Evolutionary conservation across 2,113 vertebrate species (phyloP).

Genomic region (Ciconia boyciana): DNA sequence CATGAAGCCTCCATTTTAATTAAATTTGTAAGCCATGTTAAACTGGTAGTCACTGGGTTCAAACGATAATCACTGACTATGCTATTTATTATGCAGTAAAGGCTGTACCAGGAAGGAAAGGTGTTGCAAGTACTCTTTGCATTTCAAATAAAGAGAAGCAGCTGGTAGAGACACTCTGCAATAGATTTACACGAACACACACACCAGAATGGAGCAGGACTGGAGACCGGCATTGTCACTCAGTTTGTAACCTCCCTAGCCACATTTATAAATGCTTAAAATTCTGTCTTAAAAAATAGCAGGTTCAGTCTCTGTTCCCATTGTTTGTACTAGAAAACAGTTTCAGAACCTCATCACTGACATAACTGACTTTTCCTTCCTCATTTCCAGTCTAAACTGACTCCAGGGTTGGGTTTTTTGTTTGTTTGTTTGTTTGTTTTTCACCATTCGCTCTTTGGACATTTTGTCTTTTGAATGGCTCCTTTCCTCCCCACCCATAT

Average conservation of each 20-base stretch:
- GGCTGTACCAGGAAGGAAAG: neutral
- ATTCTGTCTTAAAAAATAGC: neutral
- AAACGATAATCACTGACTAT: neutral
- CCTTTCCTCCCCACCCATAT: neutral
- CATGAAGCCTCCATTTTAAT: neutral
- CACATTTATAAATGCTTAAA: neutral
- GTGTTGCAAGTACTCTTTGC: neutral
- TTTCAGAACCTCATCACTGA: neutral
- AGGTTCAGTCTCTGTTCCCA: neutral
- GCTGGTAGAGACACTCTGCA: too few species aligned
- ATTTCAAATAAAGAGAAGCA: neutral
- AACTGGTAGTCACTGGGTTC: neutral
- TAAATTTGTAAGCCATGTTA: neutral
- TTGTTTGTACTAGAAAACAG: neutral
- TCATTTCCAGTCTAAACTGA: neutral
- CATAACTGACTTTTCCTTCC: neutral
- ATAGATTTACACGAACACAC: neutral
- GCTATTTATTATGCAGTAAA: neutral
- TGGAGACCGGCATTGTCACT: neutral
- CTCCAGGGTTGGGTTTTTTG: neutral
- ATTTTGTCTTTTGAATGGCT: neutral
- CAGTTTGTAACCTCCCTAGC: neutral
- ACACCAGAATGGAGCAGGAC: rapidly evolving
- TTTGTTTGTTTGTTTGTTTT: neutral
- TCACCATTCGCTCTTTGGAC: neutral